These are phyloP conservation scores for Apus apus DNA, from an alignment of 2,113 vertebrate genomes.

Conservation along the genomic window DNA sequence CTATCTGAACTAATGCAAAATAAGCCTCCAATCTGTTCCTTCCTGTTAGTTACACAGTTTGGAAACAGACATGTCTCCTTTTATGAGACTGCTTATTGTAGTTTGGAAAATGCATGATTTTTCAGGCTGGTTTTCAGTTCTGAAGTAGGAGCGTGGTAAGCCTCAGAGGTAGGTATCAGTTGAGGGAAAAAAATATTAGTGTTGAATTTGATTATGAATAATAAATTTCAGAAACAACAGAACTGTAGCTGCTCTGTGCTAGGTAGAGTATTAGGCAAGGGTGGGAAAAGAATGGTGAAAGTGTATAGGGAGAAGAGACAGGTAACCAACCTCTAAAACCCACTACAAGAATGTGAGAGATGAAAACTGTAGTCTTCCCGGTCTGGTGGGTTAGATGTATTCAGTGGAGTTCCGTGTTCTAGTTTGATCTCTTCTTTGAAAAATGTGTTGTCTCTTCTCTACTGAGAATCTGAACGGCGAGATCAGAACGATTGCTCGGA, in stretches of 20 bases:
- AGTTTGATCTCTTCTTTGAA: background rate
- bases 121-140: background rate
- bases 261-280: background rate
- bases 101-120: background rate
- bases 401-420: background rate
- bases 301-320: background rate
- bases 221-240: background rate
- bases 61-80: background rate
- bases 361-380: background rate
- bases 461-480: background rate
- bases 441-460: background rate
- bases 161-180: background rate
- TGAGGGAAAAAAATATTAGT: background rate
- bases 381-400: background rate
- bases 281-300: background rate
- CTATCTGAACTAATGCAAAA: background rate
- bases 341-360: rapidly evolving
- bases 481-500: rapidly evolving
- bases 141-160: background rate
- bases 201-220: background rate
- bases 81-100: background rate
- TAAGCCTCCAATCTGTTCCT: background rate
- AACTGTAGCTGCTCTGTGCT: background rate
- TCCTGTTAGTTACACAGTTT: background rate
- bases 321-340: background rate